Evolutionary conservation across 2,888 invertebrate genomes (phyloP).

Genomic region (Perizoma affinitatum): DNA sequence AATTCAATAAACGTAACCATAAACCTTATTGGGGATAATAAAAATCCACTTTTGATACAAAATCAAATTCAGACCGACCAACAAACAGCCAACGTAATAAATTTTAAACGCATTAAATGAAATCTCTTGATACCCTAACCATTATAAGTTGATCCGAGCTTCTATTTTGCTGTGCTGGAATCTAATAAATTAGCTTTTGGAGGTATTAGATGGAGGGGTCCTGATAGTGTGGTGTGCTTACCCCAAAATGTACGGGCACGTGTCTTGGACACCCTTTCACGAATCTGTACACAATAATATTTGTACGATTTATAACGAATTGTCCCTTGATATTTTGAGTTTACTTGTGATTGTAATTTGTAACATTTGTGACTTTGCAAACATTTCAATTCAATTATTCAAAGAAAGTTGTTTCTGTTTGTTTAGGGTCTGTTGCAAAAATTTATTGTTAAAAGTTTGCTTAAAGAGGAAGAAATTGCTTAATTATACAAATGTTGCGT

Average conservation of each 20-base stretch:
- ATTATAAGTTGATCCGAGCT: constrained; percentile 44
- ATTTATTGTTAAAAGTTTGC: too few species aligned
- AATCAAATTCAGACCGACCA: constrained; percentile 69
- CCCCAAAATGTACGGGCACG: constrained; percentile 65
- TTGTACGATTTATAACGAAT: constrained; percentile 66
- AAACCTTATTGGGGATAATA: constrained; percentile 70
- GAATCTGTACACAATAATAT: constrained; percentile 70
- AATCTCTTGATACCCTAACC: constrained; percentile 56
- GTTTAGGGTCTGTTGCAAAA: too few species aligned
- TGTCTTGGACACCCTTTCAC: constrained; percentile 69
- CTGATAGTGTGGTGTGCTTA: constrained; percentile 45
- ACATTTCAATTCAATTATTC: neutral
- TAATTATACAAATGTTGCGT: too few species aligned
- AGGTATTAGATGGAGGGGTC: constrained; percentile 41
- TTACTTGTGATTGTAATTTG: constrained; percentile 26
- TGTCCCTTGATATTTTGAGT: constrained; percentile 43
- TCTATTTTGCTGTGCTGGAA: constrained; percentile 14
- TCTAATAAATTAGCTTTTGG: constrained; percentile 13
- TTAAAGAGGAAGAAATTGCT: too few species aligned
- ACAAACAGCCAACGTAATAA: constrained; percentile 68
- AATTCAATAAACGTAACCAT: constrained; percentile 62
- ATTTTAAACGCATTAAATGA: constrained; percentile 78
- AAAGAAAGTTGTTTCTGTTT: neutral
- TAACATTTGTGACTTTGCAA: constrained; percentile 2
- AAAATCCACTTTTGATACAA: constrained; percentile 70